Evolutionary conservation across 1,140 invertebrate genomes (phyloP).

Genomic region (Platyscapa corneri): DNA sequence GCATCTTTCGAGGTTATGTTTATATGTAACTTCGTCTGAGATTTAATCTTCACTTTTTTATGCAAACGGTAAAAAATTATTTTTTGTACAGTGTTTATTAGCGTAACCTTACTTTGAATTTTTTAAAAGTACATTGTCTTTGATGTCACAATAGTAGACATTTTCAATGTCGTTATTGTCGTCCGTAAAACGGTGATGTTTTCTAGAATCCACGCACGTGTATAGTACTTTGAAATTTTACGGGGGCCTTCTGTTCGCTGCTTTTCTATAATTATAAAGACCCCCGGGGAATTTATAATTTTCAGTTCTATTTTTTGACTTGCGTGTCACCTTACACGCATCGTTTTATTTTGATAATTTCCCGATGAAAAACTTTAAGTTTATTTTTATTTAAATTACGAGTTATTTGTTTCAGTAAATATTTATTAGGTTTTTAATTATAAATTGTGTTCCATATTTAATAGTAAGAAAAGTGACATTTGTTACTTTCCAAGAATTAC

Average conservation of each 20-base stretch:
- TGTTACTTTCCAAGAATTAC: not conserved
- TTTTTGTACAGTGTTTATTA: not conserved
- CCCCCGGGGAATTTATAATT: not conserved
- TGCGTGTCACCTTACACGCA: not conserved
- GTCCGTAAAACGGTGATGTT: not conserved
- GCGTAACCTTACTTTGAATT: not conserved
- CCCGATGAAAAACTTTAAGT: not conserved
- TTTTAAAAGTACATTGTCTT: not conserved
- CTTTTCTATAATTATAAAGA: conserved; percentile 9
- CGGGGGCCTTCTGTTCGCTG: not conserved
- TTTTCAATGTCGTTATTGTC: not conserved
- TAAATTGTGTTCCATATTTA: not conserved
- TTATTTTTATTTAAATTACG: not conserved
- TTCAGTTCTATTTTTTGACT: not conserved
- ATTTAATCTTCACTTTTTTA: not conserved
- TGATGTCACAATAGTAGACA: not conserved
- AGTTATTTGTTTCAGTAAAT: not conserved
- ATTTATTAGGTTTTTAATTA: no score
- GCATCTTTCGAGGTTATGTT: conserved; percentile 40
- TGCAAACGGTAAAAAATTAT: not conserved
- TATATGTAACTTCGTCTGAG: not conserved
- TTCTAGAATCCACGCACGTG: not conserved
- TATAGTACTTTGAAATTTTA: not conserved
- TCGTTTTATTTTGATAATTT: not conserved
- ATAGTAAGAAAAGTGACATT: not conserved